phyloP scores from a whole-genome alignment of 2,888 invertebrate species.

The Stenolophus ochropezus region DNA sequence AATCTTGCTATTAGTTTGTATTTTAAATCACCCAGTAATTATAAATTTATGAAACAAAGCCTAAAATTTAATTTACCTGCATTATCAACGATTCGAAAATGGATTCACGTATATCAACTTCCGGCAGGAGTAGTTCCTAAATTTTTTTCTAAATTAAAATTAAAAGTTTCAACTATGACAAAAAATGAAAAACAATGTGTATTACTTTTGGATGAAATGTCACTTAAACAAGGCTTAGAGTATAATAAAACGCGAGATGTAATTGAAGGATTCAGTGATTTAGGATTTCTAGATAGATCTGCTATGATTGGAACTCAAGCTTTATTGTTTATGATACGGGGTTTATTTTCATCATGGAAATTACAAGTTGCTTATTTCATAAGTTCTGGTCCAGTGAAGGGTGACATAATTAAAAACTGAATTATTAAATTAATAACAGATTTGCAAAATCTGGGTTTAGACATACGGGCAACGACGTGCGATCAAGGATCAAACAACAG shows the following conservation, averaged over 20 bases:
- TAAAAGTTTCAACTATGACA: not conserved
- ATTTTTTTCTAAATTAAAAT: too few relatives aligned
- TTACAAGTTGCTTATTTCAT: not conserved
- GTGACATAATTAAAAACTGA: not conserved
- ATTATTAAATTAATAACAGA: not conserved
- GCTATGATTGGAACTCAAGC: not conserved
- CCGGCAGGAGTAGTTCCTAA: not conserved
- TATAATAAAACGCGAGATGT: not conserved
- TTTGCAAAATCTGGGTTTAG: not conserved
- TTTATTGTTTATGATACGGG: not conserved
- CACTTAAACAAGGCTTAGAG: not conserved
- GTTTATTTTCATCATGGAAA: conserved; percentile 10
- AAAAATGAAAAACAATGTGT: not conserved
- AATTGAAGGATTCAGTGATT: conserved; percentile 1
- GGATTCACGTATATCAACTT: not conserved
- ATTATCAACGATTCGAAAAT: not conserved
- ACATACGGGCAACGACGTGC: not conserved
- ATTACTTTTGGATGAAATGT: conserved; percentile 4
- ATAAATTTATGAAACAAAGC: not conserved
- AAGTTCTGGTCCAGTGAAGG: not conserved
- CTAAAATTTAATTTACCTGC: conserved; percentile 1
- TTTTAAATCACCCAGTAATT: not conserved
- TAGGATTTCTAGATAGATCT: not conserved
- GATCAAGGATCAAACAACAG: not conserved
- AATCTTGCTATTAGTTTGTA: not conserved